Conservation (phyloP, 2,888 invertebrate genomes). For the Drepana falcataria region DNA sequence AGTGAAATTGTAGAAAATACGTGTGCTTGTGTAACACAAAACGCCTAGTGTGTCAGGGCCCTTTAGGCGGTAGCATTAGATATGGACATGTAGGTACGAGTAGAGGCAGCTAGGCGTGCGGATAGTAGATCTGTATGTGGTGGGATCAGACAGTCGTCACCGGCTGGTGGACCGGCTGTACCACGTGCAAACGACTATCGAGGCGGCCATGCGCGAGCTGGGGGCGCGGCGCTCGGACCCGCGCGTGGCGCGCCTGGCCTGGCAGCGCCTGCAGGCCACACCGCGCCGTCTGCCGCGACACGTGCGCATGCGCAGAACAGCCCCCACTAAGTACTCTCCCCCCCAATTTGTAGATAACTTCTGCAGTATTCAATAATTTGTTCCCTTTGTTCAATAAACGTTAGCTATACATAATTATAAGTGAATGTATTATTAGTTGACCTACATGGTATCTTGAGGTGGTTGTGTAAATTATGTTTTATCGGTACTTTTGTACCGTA, state of each 20-base stretch:
- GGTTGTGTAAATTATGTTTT: no score
- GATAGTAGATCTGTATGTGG: conserved; percentile 32
- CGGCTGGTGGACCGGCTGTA: conserved; percentile 54
- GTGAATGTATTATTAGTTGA: no score
- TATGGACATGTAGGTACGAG: not conserved
- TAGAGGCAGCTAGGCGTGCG: conserved; percentile 4
- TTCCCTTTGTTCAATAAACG: no score
- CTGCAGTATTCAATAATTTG: no score
- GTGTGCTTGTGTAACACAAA: no score
- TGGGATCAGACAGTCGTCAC: conserved; percentile 66
- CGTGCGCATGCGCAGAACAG: not conserved
- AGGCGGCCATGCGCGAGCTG: conserved; percentile 34
- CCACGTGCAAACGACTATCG: conserved; percentile 42
- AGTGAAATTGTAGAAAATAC: no score
- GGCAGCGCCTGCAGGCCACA: conserved; percentile 15
- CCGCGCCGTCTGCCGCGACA: not conserved
- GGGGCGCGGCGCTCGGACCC: conserved; percentile 41
- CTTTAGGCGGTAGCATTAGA: not conserved
- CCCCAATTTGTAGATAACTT: not conserved
- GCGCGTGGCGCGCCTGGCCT: conserved; percentile 33
- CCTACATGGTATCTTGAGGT: no score
- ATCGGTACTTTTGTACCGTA: no score
- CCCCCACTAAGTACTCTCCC: not conserved
- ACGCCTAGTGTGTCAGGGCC: no score
- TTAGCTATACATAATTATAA: no score